Evolutionary conservation across 2,113 vertebrate genomes (phyloP).

Genomic region (Bujurquina vittata): DNA sequence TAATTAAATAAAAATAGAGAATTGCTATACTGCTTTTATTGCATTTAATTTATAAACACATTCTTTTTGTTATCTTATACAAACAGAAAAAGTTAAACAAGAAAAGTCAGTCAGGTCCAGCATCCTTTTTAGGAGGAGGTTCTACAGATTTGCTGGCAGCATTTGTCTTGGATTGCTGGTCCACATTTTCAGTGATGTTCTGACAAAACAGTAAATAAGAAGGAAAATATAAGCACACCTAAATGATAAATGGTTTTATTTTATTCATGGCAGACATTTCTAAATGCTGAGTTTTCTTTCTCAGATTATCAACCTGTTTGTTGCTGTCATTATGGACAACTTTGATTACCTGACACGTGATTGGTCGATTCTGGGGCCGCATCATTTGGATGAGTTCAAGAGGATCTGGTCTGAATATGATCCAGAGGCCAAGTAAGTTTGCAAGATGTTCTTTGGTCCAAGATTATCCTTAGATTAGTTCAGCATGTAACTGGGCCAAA

Average conservation of each 20-base stretch:
- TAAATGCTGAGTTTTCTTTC: constrained; percentile 2
- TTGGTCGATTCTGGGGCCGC: constrained; percentile 94
- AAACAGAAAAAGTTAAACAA: too few species aligned
- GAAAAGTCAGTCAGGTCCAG: too few species aligned
- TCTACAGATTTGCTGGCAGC: too few species aligned
- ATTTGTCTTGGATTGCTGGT: too few species aligned
- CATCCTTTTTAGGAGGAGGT: too few species aligned
- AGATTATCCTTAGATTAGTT: not conserved
- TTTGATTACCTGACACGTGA: constrained; percentile 95
- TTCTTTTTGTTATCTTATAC: too few species aligned
- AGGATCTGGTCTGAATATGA: constrained; percentile 96
- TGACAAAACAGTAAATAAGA: too few species aligned
- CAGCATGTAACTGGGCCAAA: not conserved
- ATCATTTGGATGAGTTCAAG: constrained; percentile 96
- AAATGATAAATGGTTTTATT: not conserved
- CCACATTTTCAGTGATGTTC: not conserved
- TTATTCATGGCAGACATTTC: not conserved
- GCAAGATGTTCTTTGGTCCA: rapidly evolving
- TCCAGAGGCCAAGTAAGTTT: constrained; percentile 87
- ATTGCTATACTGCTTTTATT: too few species aligned
- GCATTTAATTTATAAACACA: too few species aligned
- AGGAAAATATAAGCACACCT: not conserved
- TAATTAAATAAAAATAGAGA: too few species aligned
- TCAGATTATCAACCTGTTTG: constrained; percentile 95
- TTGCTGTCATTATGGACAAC: constrained; percentile 97